Evolutionary conservation across 1,140 invertebrate genomes (phyloP), one percentile per base, ranked within the genome.

Genomic region (Thereuonema tuberculata): DNA sequence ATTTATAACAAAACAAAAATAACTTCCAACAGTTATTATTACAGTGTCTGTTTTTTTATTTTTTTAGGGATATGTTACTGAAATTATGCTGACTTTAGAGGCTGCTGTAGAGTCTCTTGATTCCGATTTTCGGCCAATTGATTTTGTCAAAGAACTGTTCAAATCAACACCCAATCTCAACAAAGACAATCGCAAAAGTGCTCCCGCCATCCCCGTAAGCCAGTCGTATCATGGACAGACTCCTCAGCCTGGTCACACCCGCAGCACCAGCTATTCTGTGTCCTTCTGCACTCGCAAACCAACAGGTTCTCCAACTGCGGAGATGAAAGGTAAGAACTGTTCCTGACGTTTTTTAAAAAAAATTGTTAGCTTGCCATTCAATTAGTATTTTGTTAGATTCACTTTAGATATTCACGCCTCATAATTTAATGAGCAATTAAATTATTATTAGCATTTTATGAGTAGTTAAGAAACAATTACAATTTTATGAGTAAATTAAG

Each of bases 131-230:
- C 76, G 87, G 21, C 88, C 89, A 0, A 71, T 91, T 1, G 89
- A 93, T 72, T 87, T 90, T 62, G 89, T 90, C 82, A 84, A 87
- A 67, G 93, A 96, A 65, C 88, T 96, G 31, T 97, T 96, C 71
- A 94, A 96, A 71, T 94, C 91, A 0, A 95, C 92, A 0, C 92
- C 92, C 0, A 96, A 95, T 74, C 71, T 96, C 12, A 92, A 93
- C 65, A 92, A 93, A 69, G 89, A 88, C 62, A 68, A 68, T 60
- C 58, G 62, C 21, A 65, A 65, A 55, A 62, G 61, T 62, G 64
- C 47, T 28, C 61, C 48, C 28, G 58, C 2, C 26, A 59, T 37
- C 37, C 57, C 63, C 28, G 59, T 54, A 50, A 64, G 31, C 74
- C 75, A 3, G 70, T 74, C 14, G 46, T 63, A 59, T 54, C 37